Evolutionary conservation across 2,113 vertebrate genomes (phyloP).

Genomic region (Ceyx margarethae): DNA sequence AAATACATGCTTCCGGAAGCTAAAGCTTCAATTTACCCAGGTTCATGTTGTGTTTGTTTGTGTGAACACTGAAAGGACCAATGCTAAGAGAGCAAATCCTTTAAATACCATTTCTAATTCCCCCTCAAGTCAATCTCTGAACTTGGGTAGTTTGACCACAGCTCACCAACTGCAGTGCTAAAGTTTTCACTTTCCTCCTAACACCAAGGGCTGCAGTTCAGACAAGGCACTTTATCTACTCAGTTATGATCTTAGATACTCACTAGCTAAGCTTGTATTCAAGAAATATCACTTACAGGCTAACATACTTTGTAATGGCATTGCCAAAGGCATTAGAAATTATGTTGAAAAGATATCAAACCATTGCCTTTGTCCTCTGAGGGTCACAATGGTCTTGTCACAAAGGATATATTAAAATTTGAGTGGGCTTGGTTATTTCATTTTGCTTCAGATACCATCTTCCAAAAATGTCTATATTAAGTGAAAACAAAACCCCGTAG

Average conservation of each 20-base stretch:
- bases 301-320: background rate
- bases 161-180: background rate
- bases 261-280: background rate
- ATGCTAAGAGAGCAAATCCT: background rate
- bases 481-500: background rate
- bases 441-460: background rate
- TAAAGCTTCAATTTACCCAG: background rate
- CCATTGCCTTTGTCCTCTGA: background rate
- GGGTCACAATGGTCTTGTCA: background rate
- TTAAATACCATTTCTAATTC: background rate
- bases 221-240: background rate
- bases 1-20: background rate
- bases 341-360: background rate
- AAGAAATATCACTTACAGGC: background rate
- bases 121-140: background rate
- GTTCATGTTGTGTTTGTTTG: background rate
- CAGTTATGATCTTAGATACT: background rate
- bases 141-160: background rate
- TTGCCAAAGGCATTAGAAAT: background rate
- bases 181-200: background rate
- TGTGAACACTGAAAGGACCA: background rate
- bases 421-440: background rate
- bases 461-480: background rate
- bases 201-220: background rate
- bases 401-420: background rate